These are phyloP conservation scores for Aphelocoma californica DNA, from an alignment of 2,797 vertebrate genomes.

Conservation along the genomic window DNA sequence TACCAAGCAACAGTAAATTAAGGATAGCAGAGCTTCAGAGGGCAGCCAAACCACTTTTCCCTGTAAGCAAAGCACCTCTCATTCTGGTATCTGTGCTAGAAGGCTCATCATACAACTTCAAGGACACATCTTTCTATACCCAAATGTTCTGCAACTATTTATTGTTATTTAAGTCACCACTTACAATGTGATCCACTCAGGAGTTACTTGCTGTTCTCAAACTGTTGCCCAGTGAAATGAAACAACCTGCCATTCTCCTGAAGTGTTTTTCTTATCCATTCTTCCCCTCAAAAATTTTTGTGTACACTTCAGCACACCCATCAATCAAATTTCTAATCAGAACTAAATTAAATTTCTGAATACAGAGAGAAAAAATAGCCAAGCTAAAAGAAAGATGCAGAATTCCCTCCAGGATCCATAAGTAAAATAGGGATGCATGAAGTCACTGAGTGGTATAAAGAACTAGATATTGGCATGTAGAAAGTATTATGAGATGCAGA, in stretches of 20 bases:
- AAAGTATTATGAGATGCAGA: not conserved
- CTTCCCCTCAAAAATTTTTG: not conserved
- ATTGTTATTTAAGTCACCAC: not conserved
- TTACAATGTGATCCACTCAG: not conserved
- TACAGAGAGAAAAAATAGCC: not conserved
- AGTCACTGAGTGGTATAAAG: not conserved
- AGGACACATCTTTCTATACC: not conserved
- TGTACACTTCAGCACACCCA: not conserved
- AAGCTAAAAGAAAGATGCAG: not conserved
- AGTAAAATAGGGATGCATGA: not conserved
- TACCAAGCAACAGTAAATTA: not conserved
- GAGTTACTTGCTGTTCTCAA: not conserved
- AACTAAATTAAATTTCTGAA: not conserved
- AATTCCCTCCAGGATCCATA: not conserved
- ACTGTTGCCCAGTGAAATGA: not conserved
- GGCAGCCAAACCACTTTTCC: not conserved
- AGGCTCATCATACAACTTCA: not conserved
- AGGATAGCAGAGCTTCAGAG: not conserved
- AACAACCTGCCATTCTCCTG: not conserved
- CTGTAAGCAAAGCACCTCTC: not conserved
- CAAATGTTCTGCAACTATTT: not conserved
- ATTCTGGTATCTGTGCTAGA: not conserved
- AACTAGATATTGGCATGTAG: not conserved
- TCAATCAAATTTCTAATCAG: not conserved
- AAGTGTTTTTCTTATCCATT: not conserved